Evolutionary conservation across 2,888 invertebrate species (phyloP).

Genomic region (Diplazon laetatorius): DNA sequence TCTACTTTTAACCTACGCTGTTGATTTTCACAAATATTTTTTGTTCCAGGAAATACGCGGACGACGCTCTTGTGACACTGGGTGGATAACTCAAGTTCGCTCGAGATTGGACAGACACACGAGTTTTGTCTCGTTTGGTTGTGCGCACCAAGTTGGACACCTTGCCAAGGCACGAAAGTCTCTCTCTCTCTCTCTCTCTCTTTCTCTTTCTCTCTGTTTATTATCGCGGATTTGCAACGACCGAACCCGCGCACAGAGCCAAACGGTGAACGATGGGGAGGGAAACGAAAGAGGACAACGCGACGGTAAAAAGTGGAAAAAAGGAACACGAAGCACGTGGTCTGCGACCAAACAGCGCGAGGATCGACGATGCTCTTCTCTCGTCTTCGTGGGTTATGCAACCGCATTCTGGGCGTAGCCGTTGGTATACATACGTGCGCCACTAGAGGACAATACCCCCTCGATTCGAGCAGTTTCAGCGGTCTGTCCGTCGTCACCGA

Average conservation of each 20-base stretch:
- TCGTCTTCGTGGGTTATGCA: slow-evolving; percentile 52
- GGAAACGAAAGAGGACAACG: slow-evolving; percentile 21
- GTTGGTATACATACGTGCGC: slow-evolving; percentile 19
- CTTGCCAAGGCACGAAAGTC: slow-evolving; percentile 67
- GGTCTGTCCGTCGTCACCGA: slow-evolving; percentile 41
- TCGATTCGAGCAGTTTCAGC: slow-evolving; percentile 50
- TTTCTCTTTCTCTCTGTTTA: slow-evolving; percentile 36
- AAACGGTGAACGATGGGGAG: too few species aligned
- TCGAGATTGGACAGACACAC: slow-evolving; percentile 57
- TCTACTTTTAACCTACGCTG: too few species aligned
- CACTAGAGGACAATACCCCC: slow-evolving; percentile 61
- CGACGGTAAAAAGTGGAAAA: slow-evolving; percentile 13
- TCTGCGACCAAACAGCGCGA: slow-evolving; percentile 18
- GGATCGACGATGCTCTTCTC: slow-evolving; percentile 35
- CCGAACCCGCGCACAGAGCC: slow-evolving; percentile 22
- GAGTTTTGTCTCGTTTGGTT: slow-evolving; percentile 3
- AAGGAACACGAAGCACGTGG: slow-evolving; percentile 23
- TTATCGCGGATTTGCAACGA: slow-evolving; percentile 43
- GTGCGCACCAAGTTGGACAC: slow-evolving; percentile 58
- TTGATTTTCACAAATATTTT: too few species aligned
- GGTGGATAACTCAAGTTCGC: slow-evolving; percentile 68
- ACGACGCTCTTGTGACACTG: too few species aligned
- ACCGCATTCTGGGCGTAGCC: slow-evolving; percentile 46
- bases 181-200: background rate
- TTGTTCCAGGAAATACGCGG: too few species aligned